A percentile compares a stretch with the other conserved stretches of the same genome.
Conservation (phyloP, 64 coral and sea anemone species). For the Exaiptasia diaphana region DNA sequence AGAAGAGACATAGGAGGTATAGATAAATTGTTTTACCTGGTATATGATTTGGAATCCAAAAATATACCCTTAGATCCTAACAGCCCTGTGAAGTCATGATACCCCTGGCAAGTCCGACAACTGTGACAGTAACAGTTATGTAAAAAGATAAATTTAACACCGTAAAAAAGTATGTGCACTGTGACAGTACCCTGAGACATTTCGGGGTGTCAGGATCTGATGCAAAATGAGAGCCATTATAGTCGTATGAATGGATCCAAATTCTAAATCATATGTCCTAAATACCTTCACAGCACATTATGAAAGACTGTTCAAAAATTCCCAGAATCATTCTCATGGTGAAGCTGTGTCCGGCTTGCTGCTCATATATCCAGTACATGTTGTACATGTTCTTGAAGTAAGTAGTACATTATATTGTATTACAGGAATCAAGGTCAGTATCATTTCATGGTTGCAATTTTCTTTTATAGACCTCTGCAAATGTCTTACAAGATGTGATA, state of each 20-base stretch:
- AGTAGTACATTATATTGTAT: neutral
- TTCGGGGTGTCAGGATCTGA: too few species aligned
- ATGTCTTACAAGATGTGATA: conserved; percentile 65
- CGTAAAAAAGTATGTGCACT: too few species aligned
- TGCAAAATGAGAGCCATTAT: too few species aligned
- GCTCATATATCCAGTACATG: conserved; percentile 85
- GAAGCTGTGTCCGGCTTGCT: conserved; percentile 87
- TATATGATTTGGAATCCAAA: too few species aligned
- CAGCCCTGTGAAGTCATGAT: too few species aligned
- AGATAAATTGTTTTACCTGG: neutral
- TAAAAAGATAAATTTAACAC: too few species aligned
- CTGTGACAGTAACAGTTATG: too few species aligned
- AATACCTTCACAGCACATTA: conserved; percentile 83
- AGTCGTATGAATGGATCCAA: too few species aligned
- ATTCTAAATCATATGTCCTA: too few species aligned
- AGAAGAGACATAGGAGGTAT: conserved; percentile 76
- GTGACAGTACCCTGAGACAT: too few species aligned
- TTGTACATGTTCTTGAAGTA: conserved; percentile 96
- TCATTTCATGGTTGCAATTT: neutral
- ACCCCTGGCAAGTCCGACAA: too few species aligned
- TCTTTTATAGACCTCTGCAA: conserved; percentile 55
- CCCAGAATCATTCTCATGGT: conserved; percentile 77
- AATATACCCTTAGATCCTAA: too few species aligned
- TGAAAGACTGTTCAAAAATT: conserved; percentile 91
- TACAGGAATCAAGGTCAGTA: neutral